Evolutionary conservation across 2,113 vertebrate genomes (phyloP).

Genomic region (Rhynchomys soricoides): DNA sequence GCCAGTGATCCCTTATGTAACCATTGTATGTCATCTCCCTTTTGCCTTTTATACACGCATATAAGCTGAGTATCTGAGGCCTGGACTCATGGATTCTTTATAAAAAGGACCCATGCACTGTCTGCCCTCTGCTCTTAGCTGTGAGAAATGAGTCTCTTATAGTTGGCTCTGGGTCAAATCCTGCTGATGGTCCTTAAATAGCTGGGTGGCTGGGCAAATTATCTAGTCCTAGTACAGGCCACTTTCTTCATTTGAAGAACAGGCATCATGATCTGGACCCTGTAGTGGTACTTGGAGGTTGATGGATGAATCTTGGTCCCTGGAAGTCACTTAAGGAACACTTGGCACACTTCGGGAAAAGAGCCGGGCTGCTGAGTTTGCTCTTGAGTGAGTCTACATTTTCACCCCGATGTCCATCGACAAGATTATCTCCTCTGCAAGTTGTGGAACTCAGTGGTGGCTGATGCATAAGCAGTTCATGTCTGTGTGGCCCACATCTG

Average conservation of each 20-base stretch:
- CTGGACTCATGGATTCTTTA: not conserved
- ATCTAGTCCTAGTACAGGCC: too few relatives aligned
- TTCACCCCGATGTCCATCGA: fast-evolving
- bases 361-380: fast-evolving
- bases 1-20: not conserved
- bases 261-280: not conserved
- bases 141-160: not conserved
- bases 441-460: too few relatives aligned
- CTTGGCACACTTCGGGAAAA: fast-evolving
- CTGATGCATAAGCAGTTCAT: fast-evolving
- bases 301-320: not conserved
- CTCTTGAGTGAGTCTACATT: not conserved
- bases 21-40: not conserved
- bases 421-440: fast-evolving
- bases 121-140: not conserved
- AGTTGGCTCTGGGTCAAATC: not conserved
- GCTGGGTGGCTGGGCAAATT: not conserved
- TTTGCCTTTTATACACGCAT: not conserved
- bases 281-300: fast-evolving
- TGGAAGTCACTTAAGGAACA: not conserved
- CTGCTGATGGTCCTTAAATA: not conserved
- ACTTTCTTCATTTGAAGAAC: not conserved
- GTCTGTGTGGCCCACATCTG: not conserved
- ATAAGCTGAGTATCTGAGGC: not conserved
- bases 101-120: not conserved